Evolutionary conservation across 2,888 invertebrate species (phyloP).

Genomic region (Eutolmus rufibarbis): DNA sequence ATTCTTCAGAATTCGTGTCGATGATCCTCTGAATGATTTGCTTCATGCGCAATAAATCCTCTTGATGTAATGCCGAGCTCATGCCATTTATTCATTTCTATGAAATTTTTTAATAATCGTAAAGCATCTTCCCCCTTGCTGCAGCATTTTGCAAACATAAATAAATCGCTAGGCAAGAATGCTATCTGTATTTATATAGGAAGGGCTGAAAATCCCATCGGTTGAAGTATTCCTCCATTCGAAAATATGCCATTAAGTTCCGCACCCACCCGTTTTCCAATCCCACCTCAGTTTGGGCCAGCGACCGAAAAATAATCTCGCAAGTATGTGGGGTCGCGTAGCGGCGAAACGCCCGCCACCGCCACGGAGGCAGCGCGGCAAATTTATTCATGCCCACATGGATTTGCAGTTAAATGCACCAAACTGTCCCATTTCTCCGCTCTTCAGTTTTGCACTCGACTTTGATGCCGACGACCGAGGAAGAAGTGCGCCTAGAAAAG

Average conservation of each 20-base stretch:
- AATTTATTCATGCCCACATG: background rate
- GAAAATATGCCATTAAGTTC: background rate
- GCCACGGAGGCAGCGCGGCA: background rate
- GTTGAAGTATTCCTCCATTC: background rate
- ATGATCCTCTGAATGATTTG: background rate
- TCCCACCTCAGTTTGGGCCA: background rate
- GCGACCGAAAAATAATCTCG: background rate
- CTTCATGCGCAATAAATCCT: background rate
- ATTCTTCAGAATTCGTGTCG: background rate
- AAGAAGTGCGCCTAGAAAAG: background rate
- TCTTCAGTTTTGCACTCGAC: background rate
- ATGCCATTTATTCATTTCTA: background rate
- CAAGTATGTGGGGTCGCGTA: background rate
- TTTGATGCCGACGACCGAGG: background rate
- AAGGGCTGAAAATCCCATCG: background rate
- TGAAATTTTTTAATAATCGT: background rate
- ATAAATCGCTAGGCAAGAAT: background rate
- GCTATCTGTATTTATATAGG: background rate
- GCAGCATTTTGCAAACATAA: background rate
- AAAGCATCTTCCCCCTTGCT: background rate
- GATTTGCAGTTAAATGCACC: background rate
- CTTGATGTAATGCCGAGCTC: background rate
- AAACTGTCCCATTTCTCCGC: background rate
- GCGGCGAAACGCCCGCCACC: background rate
- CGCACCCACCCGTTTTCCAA: background rate